phyloP scores from a whole-genome alignment of 2,113 vertebrate genomes.

The Tinamus guttatus region DNA sequence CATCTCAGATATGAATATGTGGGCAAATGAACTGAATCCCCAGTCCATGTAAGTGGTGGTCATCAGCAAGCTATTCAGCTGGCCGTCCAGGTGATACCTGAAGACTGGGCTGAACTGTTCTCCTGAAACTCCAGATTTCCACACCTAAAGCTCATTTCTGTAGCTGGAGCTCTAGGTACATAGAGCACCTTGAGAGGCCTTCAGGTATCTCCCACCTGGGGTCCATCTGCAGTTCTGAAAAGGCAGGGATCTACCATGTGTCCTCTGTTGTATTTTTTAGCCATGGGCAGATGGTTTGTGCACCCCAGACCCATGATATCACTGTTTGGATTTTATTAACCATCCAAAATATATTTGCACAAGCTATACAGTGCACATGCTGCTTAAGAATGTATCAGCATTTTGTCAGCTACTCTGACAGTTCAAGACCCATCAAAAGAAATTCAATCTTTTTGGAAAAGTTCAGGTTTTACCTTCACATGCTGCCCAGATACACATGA shows the following conservation, averaged over 20 bases:
- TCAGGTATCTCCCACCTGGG: neutral
- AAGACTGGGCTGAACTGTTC: neutral
- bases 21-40: neutral
- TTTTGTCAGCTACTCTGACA: neutral
- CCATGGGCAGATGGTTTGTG: neutral
- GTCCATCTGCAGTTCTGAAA: neutral
- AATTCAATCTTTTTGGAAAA: neutral
- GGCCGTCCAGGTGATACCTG: accelerated
- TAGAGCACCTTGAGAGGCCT: neutral
- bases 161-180: too few relatives aligned
- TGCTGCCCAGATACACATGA: neutral
- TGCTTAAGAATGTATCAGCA: neutral
- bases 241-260: neutral
- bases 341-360: neutral
- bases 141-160: neutral
- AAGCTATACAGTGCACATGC: neutral
- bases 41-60: neutral
- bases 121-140: neutral
- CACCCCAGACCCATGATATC: neutral
- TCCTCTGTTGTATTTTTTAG: neutral
- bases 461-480: neutral
- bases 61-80: accelerated
- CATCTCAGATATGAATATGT: neutral
- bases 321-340: neutral
- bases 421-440: neutral